phyloP scores from a whole-genome alignment of 2,113 vertebrate species.

The Etheostoma cragini region DNA sequence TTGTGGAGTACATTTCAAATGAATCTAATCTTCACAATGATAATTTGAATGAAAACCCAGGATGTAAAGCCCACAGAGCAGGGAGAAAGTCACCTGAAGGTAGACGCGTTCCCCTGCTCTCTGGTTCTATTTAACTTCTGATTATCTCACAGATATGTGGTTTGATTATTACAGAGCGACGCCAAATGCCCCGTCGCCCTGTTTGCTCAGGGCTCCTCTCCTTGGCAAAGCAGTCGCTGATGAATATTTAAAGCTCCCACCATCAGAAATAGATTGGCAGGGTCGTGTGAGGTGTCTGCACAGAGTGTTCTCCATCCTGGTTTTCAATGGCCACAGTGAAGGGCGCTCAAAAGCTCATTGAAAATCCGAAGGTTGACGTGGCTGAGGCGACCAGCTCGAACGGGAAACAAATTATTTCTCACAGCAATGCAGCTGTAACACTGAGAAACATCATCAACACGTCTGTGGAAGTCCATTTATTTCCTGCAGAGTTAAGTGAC shows the following conservation, averaged over 20 bases:
- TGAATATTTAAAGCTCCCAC: constrained; percentile 70
- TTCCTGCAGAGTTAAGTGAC: background rate
- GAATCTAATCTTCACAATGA: constrained; percentile 7
- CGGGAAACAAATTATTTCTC: constrained; percentile 13
- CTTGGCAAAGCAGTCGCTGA: constrained; percentile 53
- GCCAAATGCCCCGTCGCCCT: constrained; percentile 40
- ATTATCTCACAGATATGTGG: constrained; percentile 56
- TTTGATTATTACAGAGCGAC: constrained; percentile 39
- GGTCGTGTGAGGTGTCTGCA: constrained; percentile 43
- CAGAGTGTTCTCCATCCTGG: constrained; percentile 8
- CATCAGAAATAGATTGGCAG: constrained; percentile 52
- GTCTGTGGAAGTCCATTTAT: constrained; percentile 1
- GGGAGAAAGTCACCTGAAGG: constrained; percentile 68
- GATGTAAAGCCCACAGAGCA: constrained; percentile 18
- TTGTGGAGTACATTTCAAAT: constrained; percentile 31
- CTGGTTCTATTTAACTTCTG: constrained; percentile 62
- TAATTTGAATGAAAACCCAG: constrained; percentile 22
- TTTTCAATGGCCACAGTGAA: constrained; percentile 24
- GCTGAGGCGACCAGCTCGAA: constrained; percentile 22
- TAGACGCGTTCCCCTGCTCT: constrained; percentile 32
- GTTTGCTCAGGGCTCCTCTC: constrained; percentile 65
- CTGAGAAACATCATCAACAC: constrained; percentile 9
- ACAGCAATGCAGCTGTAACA: background rate
- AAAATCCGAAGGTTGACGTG: constrained; percentile 10
- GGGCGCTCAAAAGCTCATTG: constrained; percentile 19